Conservation (phyloP, 2,797 vertebrate species). For the Hybognathus amarus region DNA sequence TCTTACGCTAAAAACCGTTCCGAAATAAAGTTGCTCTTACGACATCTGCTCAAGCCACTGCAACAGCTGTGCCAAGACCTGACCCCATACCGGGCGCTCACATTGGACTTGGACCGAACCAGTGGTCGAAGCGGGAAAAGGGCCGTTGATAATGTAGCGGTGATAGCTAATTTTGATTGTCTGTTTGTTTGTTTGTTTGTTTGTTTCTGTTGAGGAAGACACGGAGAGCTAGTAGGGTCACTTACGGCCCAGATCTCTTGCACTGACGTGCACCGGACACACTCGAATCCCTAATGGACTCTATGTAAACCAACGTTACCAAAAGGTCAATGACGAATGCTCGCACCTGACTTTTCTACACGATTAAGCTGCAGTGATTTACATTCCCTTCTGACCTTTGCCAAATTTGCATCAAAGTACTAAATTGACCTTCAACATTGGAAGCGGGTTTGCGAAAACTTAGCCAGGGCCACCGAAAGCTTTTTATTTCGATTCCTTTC, state of each 20-base stretch:
- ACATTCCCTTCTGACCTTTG: constrained; percentile 79
- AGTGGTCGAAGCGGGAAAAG: constrained; percentile 46
- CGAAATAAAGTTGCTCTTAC: constrained; percentile 46
- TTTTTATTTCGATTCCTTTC: background rate
- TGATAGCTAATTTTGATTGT: constrained; percentile 50
- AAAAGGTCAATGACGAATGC: constrained; percentile 32
- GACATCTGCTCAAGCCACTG: constrained; percentile 53
- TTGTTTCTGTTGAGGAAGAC: constrained; percentile 52
- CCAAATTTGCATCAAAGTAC: constrained; percentile 70
- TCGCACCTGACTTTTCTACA: constrained; percentile 52
- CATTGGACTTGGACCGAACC: constrained; percentile 52
- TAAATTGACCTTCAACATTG: constrained; percentile 58
- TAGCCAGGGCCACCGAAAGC: constrained; percentile 19
- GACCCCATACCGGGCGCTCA: constrained; percentile 34
- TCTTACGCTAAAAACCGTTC: constrained; percentile 46
- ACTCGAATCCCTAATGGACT: constrained; percentile 63
- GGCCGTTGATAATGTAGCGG: constrained; percentile 54
- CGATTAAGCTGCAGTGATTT: constrained; percentile 74
- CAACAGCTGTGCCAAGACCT: constrained; percentile 57
- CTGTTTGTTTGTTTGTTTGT: constrained; percentile 48
- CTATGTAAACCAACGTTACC: constrained; percentile 57
- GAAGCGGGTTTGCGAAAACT: constrained; percentile 39
- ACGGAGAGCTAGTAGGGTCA: constrained; percentile 63
- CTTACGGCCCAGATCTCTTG: constrained; percentile 71
- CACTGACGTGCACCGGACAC: constrained; percentile 51